phyloP scores from a whole-genome alignment of 2,888 invertebrate genomes.

The Tubiluchus corallicola region DNA sequence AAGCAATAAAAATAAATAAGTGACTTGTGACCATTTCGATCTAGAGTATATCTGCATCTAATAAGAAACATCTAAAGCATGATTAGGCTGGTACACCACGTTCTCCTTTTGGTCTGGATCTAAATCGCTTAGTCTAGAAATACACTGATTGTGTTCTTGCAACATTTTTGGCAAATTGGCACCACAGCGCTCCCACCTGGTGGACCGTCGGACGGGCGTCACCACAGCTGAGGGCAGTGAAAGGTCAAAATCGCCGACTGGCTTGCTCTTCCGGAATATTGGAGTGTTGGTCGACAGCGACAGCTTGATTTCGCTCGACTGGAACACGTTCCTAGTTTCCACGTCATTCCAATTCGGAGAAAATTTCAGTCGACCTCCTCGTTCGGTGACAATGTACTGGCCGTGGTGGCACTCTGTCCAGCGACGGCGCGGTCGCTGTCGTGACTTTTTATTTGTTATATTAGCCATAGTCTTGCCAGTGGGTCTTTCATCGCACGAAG shows the following conservation, averaged over 20 bases:
- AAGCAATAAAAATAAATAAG: too few species aligned
- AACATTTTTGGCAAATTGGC: neutral
- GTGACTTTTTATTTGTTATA: neutral
- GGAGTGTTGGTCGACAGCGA: neutral
- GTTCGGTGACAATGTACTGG: too few species aligned
- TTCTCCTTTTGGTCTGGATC: neutral
- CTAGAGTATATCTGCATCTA: too few species aligned
- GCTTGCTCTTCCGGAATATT: neutral
- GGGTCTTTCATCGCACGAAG: too few species aligned
- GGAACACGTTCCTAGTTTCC: too few species aligned
- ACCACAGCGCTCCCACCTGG: neutral
- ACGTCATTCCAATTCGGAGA: too few species aligned
- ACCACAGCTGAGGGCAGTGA: neutral
- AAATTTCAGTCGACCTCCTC: too few species aligned
- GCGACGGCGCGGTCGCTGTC: neutral
- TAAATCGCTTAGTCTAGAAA: neutral
- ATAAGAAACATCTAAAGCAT: neutral
- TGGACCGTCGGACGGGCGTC: neutral
- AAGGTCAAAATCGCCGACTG: neutral
- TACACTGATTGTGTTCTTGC: neutral
- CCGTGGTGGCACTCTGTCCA: constrained; percentile 3
- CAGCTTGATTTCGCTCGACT: neutral
- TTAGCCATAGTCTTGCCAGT: neutral
- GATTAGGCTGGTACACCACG: neutral
- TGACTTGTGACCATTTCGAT: too few species aligned